These are phyloP conservation scores for Xestia ashworthii DNA, from an alignment of 2,888 invertebrate genomes.

Conservation along the genomic window DNA sequence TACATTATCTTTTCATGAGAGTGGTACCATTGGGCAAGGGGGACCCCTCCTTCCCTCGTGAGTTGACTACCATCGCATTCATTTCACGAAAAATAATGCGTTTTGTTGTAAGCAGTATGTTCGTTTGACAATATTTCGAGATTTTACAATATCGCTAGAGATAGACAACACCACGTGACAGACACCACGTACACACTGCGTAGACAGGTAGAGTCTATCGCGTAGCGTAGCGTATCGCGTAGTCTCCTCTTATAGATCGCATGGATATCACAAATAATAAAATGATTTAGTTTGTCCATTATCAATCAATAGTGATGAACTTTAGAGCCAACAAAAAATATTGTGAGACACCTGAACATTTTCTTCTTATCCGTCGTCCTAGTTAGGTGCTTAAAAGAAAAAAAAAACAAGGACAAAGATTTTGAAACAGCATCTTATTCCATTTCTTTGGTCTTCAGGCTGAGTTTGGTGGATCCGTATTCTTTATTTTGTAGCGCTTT, in stretches of 20 bases:
- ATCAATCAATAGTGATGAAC: background rate
- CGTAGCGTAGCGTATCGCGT: background rate
- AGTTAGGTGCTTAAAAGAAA: background rate
- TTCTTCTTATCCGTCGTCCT: background rate
- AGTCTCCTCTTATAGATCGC: background rate
- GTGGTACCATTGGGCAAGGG: too few species aligned
- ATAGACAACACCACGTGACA: too few species aligned
- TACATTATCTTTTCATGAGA: too few species aligned
- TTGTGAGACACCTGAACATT: background rate
- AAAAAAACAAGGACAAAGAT: background rate
- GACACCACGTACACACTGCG: background rate
- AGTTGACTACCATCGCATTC: too few species aligned
- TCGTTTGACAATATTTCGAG: too few species aligned
- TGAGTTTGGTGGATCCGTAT: background rate
- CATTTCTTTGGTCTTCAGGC: conserved; percentile 1
- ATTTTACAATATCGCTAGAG: too few species aligned
- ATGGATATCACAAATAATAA: background rate
- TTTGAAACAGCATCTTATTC: background rate
- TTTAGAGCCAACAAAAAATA: background rate
- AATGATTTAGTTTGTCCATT: background rate
- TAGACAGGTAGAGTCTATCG: background rate
- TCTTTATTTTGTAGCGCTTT: background rate
- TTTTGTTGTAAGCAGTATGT: too few species aligned
- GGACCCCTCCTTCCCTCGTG: too few species aligned
- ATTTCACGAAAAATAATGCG: too few species aligned